Conservation (phyloP, 2,888 invertebrate genomes). For the Tricholauxania praeusta region DNA sequence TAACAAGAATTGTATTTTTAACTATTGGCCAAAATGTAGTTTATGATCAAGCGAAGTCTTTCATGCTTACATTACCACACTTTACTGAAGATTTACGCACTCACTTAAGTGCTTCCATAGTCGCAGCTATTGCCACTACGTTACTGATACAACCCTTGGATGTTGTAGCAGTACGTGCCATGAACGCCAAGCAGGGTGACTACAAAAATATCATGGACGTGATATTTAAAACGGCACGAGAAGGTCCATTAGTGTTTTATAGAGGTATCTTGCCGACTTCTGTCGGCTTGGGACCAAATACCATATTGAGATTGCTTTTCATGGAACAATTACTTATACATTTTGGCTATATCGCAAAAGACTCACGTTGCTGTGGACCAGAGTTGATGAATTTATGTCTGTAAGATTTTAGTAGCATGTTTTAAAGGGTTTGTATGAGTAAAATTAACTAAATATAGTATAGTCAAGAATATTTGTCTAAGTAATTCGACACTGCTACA, state of each 20-base stretch:
- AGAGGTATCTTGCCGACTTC: conserved; percentile 97
- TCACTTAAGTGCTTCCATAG: conserved; percentile 88
- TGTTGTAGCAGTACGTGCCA: conserved; percentile 95
- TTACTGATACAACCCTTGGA: conserved; percentile 93
- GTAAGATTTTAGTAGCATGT: too few relatives aligned
- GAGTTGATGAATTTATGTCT: too few relatives aligned
- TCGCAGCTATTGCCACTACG: conserved; percentile 73
- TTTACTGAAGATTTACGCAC: conserved; percentile 85
- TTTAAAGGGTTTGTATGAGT: too few relatives aligned
- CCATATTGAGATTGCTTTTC: conserved; percentile 93
- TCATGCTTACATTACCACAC: conserved; percentile 1
- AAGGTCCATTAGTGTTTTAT: conserved; percentile 92
- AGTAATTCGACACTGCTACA: too few relatives aligned
- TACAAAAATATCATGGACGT: conserved; percentile 79
- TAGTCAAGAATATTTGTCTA: too few relatives aligned
- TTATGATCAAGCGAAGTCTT: too few relatives aligned
- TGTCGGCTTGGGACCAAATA: conserved; percentile 94
- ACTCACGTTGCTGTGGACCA: too few relatives aligned
- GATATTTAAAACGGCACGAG: conserved; percentile 84
- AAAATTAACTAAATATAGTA: too few relatives aligned
- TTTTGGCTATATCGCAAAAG: conserved; percentile 71
- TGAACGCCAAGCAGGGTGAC: conserved; percentile 95
- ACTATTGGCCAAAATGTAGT: too few relatives aligned
- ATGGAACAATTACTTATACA: conserved; percentile 90
- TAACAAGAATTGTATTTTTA: too few relatives aligned